These are phyloP conservation scores for Loriculus beryllinus DNA, from an alignment of 2,797 vertebrate genomes.

Conservation along the genomic window DNA sequence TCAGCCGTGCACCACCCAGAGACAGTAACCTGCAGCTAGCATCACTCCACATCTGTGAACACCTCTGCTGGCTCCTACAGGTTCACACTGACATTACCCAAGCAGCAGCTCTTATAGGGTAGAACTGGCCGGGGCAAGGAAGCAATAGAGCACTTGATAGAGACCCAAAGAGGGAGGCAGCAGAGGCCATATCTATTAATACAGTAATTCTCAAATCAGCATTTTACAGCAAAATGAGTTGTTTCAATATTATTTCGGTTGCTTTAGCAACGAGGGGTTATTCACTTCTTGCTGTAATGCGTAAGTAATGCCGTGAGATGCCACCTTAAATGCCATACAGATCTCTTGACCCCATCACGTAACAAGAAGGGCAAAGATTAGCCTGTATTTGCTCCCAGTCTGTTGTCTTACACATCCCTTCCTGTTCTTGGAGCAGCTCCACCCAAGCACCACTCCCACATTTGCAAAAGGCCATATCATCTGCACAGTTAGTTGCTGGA, in stretches of 20 bases:
- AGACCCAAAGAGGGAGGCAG: background rate
- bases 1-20: background rate
- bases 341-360: background rate
- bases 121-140: background rate
- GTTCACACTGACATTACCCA: background rate
- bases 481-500: background rate
- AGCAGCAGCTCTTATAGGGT: background rate
- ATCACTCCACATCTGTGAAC: background rate
- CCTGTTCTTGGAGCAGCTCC: slow-evolving; percentile 9
- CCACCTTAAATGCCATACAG: background rate
- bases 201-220: background rate
- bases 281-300: background rate
- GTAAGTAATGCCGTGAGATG: background rate
- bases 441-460: slow-evolving; percentile 34
- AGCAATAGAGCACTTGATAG: rapidly evolving
- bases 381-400: background rate
- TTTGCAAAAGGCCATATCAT: background rate
- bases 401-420: background rate
- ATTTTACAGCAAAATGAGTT: background rate
- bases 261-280: background rate
- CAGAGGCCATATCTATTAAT: background rate
- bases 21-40: background rate
- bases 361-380: background rate
- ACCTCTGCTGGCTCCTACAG: background rate
- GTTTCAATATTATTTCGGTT: background rate